Conservation (phyloP, 2,113 vertebrate species). For the Ophthalmolycus amberensis region DNA sequence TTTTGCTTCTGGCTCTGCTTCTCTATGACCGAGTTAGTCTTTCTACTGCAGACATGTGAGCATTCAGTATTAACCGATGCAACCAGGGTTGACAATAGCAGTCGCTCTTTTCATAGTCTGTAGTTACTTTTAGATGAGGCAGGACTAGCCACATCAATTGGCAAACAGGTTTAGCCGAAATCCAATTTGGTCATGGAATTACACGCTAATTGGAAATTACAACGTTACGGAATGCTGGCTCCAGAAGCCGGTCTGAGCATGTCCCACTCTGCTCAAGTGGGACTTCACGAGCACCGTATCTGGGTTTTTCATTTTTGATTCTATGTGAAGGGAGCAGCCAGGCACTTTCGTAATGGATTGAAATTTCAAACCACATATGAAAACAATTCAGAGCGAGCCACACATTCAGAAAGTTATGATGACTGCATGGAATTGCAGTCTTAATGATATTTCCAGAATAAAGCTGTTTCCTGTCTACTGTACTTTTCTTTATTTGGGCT, state of each 20-base stretch:
- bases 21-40: neutral
- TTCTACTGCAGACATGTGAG: slow-evolving; percentile 8
- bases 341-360: slow-evolving; percentile 39
- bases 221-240: slow-evolving; percentile 66
- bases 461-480: neutral
- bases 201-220: slow-evolving; percentile 76
- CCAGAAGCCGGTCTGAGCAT: slow-evolving; percentile 64
- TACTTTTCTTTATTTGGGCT: neutral
- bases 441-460: slow-evolving; percentile 21
- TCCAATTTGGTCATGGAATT: slow-evolving; percentile 67
- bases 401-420: slow-evolving; percentile 30
- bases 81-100: slow-evolving; percentile 13
- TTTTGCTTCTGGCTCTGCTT: neutral
- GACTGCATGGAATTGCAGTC: slow-evolving; percentile 23
- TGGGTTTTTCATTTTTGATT: slow-evolving; percentile 52
- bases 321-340: slow-evolving; percentile 43
- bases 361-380: slow-evolving; percentile 52
- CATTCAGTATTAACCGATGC: neutral
- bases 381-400: slow-evolving; percentile 40
- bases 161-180: slow-evolving; percentile 66
- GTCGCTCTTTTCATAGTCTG: slow-evolving; percentile 17
- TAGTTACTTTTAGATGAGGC: slow-evolving; percentile 50
- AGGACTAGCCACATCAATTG: slow-evolving; percentile 60
- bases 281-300: slow-evolving; percentile 58
- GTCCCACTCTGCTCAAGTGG: slow-evolving; percentile 71